Evolutionary conservation across 2,113 vertebrate genomes (phyloP), one percentile per base, ranked within the genome.

Genomic region (Suricata suricatta): DNA sequence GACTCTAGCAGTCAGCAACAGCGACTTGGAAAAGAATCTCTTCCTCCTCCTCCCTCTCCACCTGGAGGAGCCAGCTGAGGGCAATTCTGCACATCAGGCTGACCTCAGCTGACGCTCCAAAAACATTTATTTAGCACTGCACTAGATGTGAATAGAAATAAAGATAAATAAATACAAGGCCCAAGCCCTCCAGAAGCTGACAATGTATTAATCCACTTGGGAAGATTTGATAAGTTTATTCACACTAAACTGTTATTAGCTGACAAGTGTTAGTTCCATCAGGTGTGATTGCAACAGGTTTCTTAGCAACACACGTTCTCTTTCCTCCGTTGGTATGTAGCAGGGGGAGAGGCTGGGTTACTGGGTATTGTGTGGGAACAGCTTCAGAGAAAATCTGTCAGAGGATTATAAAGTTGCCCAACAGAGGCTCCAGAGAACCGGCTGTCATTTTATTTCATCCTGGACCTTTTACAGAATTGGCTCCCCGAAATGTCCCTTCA

Each of bases 211-310:
- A 87, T 87, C 74, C 90, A 96, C 87, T 87, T 23, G 87, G 87
- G 93, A 86, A 96, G 89, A 87, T 33, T 92, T 97, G 92, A 96
- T 92, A 92, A 93, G 81, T 93, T 93, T 96, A 93, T 97, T 96
- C 96, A 88, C 97, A 95, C 94, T 80, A 57, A 96, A 95, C 72
- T 95, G 87, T 89, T 98, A 93, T 89, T 89, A 92, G 92, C 60
- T 96, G 89, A 88, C 95, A 98, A 97, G 86, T 76, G 86, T 97
- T 93, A 64, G 54, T 60, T 97, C 89, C 93, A 84, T 89, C 71
- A 91, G 72, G 97, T 96, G 71, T 33, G 86, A 69, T 41, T 93
- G 93, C 83, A 92, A 74, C 82, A 87, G 79, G 90, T 93, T 96
- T 38, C 97, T 96, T 96, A 98, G 95, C 97, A 97, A 95, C 94